Conservation (phyloP, 2,113 vertebrate species). For the Bagarius yarrelli region DNA sequence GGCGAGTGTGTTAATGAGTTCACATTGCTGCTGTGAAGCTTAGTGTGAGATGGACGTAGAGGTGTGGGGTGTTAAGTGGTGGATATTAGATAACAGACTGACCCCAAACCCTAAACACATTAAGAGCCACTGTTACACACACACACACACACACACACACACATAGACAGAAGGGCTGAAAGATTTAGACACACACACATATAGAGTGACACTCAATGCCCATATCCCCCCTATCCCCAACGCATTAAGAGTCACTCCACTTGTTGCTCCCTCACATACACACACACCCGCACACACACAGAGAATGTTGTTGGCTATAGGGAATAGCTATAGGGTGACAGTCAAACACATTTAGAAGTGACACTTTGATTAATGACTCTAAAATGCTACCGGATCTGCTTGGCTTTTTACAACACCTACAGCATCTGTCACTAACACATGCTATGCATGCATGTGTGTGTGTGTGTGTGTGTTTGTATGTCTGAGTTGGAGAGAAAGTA, state of each 20-base stretch:
- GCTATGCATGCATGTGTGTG: slow-evolving; percentile 1
- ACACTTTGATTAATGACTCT: slow-evolving; percentile 92
- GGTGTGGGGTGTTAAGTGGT: slow-evolving; percentile 69
- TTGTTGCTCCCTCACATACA: slow-evolving; percentile 21
- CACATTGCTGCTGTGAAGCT: slow-evolving; percentile 8
- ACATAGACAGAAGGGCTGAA: slow-evolving; percentile 22
- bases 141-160: slow-evolving; percentile 20
- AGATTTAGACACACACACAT: slow-evolving; percentile 70
- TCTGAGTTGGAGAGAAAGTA: not conserved
- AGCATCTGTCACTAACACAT: slow-evolving; percentile 82
- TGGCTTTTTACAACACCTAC: slow-evolving; percentile 76
- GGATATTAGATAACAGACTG: slow-evolving; percentile 80
- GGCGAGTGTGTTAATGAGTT: slow-evolving; percentile 20
- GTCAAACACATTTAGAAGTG: slow-evolving; percentile 88
- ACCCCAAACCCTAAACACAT: slow-evolving; percentile 76
- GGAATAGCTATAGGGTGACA: slow-evolving; percentile 83
- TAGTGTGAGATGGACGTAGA: slow-evolving; percentile 6
- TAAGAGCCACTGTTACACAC: slow-evolving; percentile 54
- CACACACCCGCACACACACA: slow-evolving; percentile 28
- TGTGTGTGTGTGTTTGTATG: slow-evolving; percentile 18
- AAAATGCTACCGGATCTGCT: slow-evolving; percentile 66
- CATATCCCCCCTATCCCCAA: slow-evolving; percentile 50
- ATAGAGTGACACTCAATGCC: slow-evolving; percentile 78
- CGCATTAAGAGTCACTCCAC: slow-evolving; percentile 73
- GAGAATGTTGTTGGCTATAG: slow-evolving; percentile 59